These are phyloP conservation scores for Plecotus auritus DNA, from an alignment of 2,113 vertebrate genomes.

Conservation along the genomic window DNA sequence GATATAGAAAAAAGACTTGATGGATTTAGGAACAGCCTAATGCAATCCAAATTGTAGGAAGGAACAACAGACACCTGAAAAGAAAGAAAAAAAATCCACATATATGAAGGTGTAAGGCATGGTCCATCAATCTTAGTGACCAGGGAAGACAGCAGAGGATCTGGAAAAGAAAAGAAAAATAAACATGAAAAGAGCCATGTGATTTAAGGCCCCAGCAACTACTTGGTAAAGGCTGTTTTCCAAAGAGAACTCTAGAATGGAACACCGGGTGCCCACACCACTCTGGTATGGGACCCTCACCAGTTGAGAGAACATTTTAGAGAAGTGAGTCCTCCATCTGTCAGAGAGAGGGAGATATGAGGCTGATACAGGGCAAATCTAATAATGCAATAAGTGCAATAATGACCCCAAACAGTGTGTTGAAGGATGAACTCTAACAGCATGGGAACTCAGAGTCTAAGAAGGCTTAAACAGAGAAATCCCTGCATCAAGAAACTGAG, in stretches of 20 bases:
- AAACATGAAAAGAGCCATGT: not conserved
- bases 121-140: not conserved
- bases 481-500: not conserved
- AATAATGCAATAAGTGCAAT: accelerated
- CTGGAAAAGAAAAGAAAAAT: not conserved
- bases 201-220: not conserved
- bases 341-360: not conserved
- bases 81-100: not conserved
- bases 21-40: not conserved
- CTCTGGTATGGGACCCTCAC: not conserved
- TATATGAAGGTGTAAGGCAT: not conserved
- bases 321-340: not conserved
- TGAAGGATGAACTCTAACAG: not conserved
- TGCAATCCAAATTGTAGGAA: not conserved
- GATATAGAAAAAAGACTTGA: not conserved
- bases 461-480: not conserved
- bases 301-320: not conserved
- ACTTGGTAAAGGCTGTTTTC: not conserved
- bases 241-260: not conserved
- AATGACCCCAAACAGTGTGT: not conserved
- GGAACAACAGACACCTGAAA: not conserved
- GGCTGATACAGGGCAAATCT: not conserved
- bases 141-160: not conserved
- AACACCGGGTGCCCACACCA: not conserved
- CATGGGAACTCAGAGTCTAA: not conserved